Evolutionary conservation across 2,797 vertebrate genomes (phyloP), one percentile per base, ranked within the genome.

Genomic region (Sebastes minor): DNA sequence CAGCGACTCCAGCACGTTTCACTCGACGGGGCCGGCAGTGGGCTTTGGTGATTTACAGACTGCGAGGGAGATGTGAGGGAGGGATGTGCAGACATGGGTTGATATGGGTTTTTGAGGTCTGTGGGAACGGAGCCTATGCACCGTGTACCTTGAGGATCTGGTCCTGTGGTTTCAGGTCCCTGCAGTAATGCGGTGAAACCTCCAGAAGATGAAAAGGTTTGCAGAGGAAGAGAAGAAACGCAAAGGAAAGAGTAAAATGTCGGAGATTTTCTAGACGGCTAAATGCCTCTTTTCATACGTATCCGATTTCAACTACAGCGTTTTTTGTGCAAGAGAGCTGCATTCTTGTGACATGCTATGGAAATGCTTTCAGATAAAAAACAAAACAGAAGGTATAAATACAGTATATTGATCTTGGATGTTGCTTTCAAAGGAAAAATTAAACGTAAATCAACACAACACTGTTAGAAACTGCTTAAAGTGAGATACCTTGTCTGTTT

Each of bases 1-100:
- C 91, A 86, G 90, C 88, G 91, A 94, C 84, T 89, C 81, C 92
- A 77, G 83, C 89, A 78, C 71, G 62, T 93, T 93, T 93, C 88
- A 88, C 94, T 91, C 91, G 88, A 76, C 71, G 85, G 90, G 80
- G 76, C 85, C 57, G 9, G 71, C 76, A 89, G 86, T 69, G 83
- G 86, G 87, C 76, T 77, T 63, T 74, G 68, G 84, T 95, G 94
- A 96, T 95, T 94, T 95, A 96, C 94, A 90, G 94, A 86, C 94
- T 95, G 94, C 55, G 71, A 92, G 86, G 86, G 92, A 94, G 91
- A 94, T 91, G 90, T 89, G 75, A 89, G 85, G 80, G 78, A 90
- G 87, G 79, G 89, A 93, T 90, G 92, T 86, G 85, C 91, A 89
- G 90, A 93, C 88, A 70, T 63, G 78, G 82, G 74, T 81, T 80